phyloP scores from a whole-genome alignment of 1,140 invertebrate species.

The Mya arenaria region DNA sequence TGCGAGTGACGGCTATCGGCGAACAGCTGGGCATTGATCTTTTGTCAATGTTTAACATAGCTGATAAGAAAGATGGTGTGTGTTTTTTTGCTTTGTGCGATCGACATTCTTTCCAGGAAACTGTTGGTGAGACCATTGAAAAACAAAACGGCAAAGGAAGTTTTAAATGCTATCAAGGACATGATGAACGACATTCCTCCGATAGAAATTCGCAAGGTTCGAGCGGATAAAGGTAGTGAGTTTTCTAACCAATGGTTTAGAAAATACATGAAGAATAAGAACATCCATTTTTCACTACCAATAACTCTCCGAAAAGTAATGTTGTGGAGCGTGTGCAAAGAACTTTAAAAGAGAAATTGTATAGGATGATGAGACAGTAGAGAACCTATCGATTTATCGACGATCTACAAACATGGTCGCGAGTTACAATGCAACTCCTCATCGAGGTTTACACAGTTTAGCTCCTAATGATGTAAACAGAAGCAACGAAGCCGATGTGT shows the following conservation, averaged over 20 bases:
- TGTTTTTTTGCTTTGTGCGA: slow-evolving; percentile 43
- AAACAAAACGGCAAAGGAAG: slow-evolving; percentile 54
- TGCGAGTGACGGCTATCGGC: too few species aligned
- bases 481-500: slow-evolving; percentile 47
- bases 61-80: slow-evolving; percentile 28
- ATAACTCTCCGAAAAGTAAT: slow-evolving; percentile 53
- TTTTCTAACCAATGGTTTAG: slow-evolving; percentile 35
- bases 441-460: slow-evolving; percentile 44
- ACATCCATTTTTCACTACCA: slow-evolving; percentile 43
- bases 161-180: slow-evolving; percentile 49
- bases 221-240: slow-evolving; percentile 52
- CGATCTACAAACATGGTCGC: slow-evolving; percentile 44
- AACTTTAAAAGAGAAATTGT: slow-evolving; percentile 56
- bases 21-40: too few species aligned
- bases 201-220: slow-evolving; percentile 10
- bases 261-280: slow-evolving; percentile 30
- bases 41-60: slow-evolving; percentile 24
- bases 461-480: slow-evolving; percentile 52
- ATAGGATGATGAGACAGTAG: slow-evolving; percentile 31
- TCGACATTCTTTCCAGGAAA: slow-evolving; percentile 53
- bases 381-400: slow-evolving; percentile 27
- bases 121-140: slow-evolving; percentile 54
- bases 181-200: slow-evolving; percentile 6
- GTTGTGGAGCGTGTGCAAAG: slow-evolving; percentile 51
- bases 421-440: slow-evolving; percentile 52